Evolutionary conservation across 1,140 invertebrate genomes (phyloP).

Genomic region (Delia radicum): DNA sequence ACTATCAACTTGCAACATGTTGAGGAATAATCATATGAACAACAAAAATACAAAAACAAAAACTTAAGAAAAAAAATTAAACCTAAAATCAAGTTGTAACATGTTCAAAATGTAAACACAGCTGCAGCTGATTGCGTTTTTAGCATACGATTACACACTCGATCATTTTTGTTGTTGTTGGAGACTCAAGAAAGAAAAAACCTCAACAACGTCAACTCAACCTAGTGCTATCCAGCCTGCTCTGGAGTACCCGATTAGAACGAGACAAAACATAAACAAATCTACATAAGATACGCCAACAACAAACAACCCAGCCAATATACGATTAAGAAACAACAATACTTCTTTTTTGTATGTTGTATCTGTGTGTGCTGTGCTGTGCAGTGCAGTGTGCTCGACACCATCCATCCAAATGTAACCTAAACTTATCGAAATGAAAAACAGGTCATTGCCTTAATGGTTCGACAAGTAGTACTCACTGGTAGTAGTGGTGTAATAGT

Average conservation of each 20-base stretch:
- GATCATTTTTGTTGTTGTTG: constrained; percentile 10
- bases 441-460: constrained; percentile 22
- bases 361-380: neutral
- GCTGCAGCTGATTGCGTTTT: constrained; percentile 23
- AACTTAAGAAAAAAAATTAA: neutral
- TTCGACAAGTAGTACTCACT: constrained; percentile 9
- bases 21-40: constrained; percentile 8
- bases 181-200: neutral
- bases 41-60: neutral
- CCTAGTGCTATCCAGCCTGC: neutral
- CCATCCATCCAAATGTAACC: constrained; percentile 12
- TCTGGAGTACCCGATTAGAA: neutral
- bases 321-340: neutral
- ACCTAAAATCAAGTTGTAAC: constrained; percentile 22
- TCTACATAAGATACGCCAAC: constrained; percentile 10
- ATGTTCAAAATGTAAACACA: constrained; percentile 23
- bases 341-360: neutral
- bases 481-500: neutral
- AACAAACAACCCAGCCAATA: neutral
- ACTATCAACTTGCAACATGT: constrained; percentile 9
- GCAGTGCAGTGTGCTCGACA: neutral
- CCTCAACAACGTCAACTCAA: neutral
- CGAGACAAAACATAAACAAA: constrained; percentile 23
- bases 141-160: constrained; percentile 19
- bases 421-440: constrained; percentile 21